Conservation (phyloP, 2,888 invertebrate species). For the Chrysodeixis includens region DNA sequence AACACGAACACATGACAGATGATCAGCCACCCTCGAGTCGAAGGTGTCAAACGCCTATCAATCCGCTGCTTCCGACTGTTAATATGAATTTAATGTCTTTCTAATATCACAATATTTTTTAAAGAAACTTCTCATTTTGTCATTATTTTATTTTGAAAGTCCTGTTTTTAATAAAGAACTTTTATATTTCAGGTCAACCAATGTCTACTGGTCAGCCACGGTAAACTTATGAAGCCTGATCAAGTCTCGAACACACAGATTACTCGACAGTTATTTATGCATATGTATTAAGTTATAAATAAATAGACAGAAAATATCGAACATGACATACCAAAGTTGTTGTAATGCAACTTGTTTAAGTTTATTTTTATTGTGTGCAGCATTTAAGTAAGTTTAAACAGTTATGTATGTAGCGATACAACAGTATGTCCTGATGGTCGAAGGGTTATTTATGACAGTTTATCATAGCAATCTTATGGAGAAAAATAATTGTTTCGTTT, state of each 20-base stretch:
- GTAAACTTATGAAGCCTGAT: conserved; percentile 41
- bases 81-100: neutral
- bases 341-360: conserved; percentile 59
- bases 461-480: neutral
- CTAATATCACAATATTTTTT: too few species aligned
- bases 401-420: conserved; percentile 17
- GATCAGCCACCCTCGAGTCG: too few species aligned
- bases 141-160: too few species aligned
- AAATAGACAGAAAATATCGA: conserved; percentile 34
- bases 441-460: neutral
- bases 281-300: conserved; percentile 40
- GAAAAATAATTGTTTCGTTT: neutral
- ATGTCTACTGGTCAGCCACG: conserved; percentile 57
- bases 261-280: conserved; percentile 41
- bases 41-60: too few species aligned
- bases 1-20: too few species aligned
- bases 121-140: too few species aligned
- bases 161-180: too few species aligned
- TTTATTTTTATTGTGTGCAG: conserved; percentile 46
- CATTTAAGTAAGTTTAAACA: conserved; percentile 33
- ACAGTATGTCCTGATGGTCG: neutral
- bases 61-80: too few species aligned
- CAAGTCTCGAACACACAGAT: conserved; percentile 22
- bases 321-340: conserved; percentile 71
- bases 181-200: conserved; percentile 52